A percentile compares a stretch with the other conserved stretches of the same genome.
phyloP scores from a whole-genome alignment of 2,888 invertebrate genomes.

The Caenorhabditis drosophilae region DNA sequence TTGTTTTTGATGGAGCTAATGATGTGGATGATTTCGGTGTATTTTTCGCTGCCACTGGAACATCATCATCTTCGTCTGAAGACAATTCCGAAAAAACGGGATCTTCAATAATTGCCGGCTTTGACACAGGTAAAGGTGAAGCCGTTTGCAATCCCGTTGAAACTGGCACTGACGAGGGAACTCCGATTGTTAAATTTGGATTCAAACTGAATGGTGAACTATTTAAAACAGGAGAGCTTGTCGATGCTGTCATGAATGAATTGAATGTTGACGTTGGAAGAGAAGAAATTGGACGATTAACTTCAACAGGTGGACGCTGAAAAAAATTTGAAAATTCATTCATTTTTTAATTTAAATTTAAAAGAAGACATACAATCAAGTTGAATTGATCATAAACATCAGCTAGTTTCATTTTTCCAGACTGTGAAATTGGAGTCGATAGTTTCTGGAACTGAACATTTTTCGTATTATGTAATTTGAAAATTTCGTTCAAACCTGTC shows the following conservation, averaged over 20 bases:
- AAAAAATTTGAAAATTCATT: not conserved
- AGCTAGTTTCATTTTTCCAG: too few species aligned
- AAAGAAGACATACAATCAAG: not conserved
- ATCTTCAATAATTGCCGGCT: not conserved
- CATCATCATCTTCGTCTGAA: constrained; percentile 2
- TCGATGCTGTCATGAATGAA: not conserved
- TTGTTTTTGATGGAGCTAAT: not conserved
- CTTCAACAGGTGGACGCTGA: constrained; percentile 2
- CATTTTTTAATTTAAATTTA: not conserved
- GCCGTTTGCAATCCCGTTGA: not conserved
- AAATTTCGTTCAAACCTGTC: too few species aligned
- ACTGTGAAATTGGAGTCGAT: not conserved
- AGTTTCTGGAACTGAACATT: not conserved
- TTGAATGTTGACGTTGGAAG: not conserved
- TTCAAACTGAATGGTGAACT: not conserved
- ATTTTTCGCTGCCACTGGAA: not conserved
- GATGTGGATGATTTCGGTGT: not conserved
- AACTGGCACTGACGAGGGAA: not conserved
- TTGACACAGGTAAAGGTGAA: not conserved
- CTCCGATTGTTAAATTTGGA: not conserved
- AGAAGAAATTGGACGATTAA: constrained; percentile 2
- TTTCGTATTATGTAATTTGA: too few species aligned
- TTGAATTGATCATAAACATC: constrained; percentile 4
- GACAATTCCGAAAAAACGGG: constrained; percentile 4
- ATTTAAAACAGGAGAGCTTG: not conserved